Evolutionary conservation across 2,888 invertebrate genomes (phyloP).

Genomic region (Dyspetes luteomarginatus): DNA sequence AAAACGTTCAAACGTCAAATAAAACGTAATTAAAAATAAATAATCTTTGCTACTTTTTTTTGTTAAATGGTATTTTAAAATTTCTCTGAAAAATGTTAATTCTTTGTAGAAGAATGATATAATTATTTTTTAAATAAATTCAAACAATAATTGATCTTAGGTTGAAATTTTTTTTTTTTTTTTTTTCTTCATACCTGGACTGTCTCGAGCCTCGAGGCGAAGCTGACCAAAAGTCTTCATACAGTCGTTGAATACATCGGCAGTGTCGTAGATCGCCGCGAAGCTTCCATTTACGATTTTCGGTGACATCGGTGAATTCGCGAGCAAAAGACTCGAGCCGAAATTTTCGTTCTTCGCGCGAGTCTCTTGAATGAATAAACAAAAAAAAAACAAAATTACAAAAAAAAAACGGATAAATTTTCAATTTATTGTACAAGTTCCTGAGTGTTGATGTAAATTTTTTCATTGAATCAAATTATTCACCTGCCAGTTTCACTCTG

Average conservation of each 20-base stretch:
- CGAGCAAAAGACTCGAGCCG: conserved; percentile 95
- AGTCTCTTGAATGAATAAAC: conserved; percentile 86
- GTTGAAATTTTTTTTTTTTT: conserved; percentile 23
- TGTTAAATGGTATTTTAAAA: too few relatives aligned
- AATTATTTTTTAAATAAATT: not conserved
- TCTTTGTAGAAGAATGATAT: too few relatives aligned
- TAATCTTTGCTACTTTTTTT: not conserved
- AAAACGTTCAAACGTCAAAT: conserved; percentile 68
- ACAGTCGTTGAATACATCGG: conserved; percentile 89
- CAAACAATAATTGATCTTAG: conserved; percentile 6
- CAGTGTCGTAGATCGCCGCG: conserved; percentile 94
- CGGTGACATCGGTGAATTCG: conserved; percentile 98
- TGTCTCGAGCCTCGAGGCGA: conserved; percentile 90
- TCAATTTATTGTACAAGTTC: not conserved
- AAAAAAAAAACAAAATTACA: not conserved
- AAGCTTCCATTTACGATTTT: conserved; percentile 98
- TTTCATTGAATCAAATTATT: conserved; percentile 22
- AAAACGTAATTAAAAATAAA: not conserved
- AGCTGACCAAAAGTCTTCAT: conserved; percentile 89
- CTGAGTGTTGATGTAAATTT: not conserved
- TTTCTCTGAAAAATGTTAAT: too few relatives aligned
- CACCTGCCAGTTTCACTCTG: conserved; percentile 90
- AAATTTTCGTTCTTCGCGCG: conserved; percentile 93
- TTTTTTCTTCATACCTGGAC: conserved; percentile 86
- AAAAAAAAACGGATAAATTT: not conserved